phyloP scores from a whole-genome alignment of 2,113 vertebrate species.

The Tapirus terrestris region DNA sequence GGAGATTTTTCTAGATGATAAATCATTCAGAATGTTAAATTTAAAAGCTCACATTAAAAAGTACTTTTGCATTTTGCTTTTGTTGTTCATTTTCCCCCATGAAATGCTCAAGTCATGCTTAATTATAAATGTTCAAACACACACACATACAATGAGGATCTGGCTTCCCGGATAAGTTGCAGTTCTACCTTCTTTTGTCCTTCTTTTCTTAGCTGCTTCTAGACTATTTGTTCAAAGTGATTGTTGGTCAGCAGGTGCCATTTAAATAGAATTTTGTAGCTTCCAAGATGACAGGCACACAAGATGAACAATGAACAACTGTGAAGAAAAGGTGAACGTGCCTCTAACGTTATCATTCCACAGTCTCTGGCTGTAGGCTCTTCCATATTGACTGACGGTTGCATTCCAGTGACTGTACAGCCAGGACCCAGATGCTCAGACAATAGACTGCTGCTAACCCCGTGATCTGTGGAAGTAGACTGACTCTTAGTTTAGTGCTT shows the following conservation, averaged over 20 bases:
- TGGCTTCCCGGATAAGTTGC: background rate
- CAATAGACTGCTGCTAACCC: background rate
- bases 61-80: background rate
- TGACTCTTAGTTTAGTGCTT: background rate
- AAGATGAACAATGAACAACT: background rate
- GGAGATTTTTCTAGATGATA: background rate
- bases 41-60: background rate
- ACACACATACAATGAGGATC: background rate
- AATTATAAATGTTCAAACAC: background rate
- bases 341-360: background rate
- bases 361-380: background rate
- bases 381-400: background rate
- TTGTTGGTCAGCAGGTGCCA: background rate
- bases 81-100: background rate
- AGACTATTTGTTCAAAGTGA: background rate
- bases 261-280: background rate
- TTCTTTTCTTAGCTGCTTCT: background rate
- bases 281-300: background rate
- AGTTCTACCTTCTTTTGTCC: background rate
- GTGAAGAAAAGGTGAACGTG: background rate
- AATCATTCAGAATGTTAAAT: background rate
- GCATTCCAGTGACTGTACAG: background rate
- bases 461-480: background rate
- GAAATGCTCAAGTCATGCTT: background rate
- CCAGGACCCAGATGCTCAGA: background rate